These are phyloP conservation scores for Meloidogyne exigua DNA, from an alignment of 1,140 invertebrate species.

Conservation along the genomic window DNA sequence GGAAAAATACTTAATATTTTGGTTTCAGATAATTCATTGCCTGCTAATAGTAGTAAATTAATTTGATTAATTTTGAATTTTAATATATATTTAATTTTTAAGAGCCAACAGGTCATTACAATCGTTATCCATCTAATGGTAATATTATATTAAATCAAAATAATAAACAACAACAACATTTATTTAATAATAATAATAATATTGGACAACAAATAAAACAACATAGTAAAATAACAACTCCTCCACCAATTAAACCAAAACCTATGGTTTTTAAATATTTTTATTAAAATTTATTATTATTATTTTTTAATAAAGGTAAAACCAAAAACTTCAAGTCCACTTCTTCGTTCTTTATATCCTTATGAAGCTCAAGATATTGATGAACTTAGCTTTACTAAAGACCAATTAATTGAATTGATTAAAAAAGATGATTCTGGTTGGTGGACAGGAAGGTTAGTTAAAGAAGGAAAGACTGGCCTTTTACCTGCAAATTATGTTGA, in stretches of 20 bases:
- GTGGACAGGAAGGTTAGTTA: constrained; percentile 70
- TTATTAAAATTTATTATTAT: background rate
- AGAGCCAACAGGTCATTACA: constrained; percentile 11
- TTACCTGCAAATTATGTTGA: constrained; percentile 74
- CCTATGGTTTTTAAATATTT: constrained; percentile 49
- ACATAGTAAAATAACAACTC: constrained; percentile 31
- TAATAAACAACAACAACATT: background rate
- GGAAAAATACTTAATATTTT: constrained; percentile 5
- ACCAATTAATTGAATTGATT: constrained; percentile 71
- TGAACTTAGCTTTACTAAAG: constrained; percentile 71
- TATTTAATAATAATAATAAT: background rate
- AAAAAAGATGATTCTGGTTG: constrained; percentile 74
- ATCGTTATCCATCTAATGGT: background rate
- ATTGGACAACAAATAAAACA: background rate
- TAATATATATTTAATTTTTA: background rate
- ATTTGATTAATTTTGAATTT: too few relatives aligned
- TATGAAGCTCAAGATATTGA: constrained; percentile 74
- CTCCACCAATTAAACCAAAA: constrained; percentile 64
- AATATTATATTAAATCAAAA: background rate
- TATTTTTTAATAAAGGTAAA: constrained; percentile 50
- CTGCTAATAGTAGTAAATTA: constrained; percentile 46
- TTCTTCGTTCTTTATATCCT: constrained; percentile 71
- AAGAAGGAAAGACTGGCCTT: constrained; percentile 69
- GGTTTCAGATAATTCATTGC: background rate
- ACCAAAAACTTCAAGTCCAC: constrained; percentile 66